Evolutionary conservation across 2,888 invertebrate species (phyloP).

Genomic region (Lithophane ornitopus): DNA sequence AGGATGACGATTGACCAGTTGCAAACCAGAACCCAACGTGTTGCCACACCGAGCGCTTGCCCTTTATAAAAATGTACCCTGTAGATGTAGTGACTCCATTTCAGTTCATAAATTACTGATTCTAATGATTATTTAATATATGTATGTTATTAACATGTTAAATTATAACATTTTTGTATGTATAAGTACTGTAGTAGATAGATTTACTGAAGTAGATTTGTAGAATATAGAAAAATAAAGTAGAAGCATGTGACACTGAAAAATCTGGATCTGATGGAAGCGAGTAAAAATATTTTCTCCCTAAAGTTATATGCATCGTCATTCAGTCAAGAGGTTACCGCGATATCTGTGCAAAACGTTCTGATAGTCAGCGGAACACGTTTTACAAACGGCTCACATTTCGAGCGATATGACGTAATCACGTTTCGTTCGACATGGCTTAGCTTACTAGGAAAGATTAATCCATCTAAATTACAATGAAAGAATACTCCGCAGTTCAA

Average conservation of each 20-base stretch:
- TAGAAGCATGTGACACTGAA: slow-evolving; percentile 5
- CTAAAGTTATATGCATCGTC: neutral
- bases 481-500: slow-evolving; percentile 15
- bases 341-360: slow-evolving; percentile 9
- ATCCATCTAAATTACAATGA: slow-evolving; percentile 5
- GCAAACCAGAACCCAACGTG: no score
- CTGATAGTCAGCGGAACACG: slow-evolving; percentile 20
- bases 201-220: neutral
- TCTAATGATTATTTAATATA: neutral
- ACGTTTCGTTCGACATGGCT: neutral
- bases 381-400: slow-evolving; percentile 23
- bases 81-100: neutral
- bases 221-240: neutral
- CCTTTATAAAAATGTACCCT: no score
- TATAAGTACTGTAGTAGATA: neutral
- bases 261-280: neutral
- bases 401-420: neutral
- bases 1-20: no score
- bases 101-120: neutral
- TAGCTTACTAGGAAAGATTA: neutral
- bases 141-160: neutral
- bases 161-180: neutral
- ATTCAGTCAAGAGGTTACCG: slow-evolving; percentile 4
- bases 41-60: no score
- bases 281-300: slow-evolving; percentile 9